Conservation (phyloP, 2,888 invertebrate genomes). For the Perizoma affinitatum region DNA sequence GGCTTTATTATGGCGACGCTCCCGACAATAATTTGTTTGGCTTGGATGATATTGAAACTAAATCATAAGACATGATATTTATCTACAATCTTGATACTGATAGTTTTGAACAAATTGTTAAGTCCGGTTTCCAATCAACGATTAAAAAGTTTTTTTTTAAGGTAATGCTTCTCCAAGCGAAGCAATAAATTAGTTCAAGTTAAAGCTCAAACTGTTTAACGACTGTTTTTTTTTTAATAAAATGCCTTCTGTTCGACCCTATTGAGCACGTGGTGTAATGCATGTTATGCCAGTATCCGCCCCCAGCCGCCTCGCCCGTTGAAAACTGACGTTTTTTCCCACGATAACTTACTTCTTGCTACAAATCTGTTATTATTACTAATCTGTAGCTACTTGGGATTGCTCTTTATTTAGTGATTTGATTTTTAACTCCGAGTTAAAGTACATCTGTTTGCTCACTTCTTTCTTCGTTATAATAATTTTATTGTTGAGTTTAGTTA, state of each 20-base stretch:
- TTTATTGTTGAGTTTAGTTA: constrained; percentile 26
- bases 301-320: constrained; percentile 64
- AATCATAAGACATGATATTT: constrained; percentile 30
- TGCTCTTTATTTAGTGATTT: constrained; percentile 22
- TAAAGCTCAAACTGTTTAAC: constrained; percentile 29
- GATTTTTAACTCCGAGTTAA: constrained; percentile 18
- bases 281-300: constrained; percentile 67
- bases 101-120: background rate
- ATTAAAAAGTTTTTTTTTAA: constrained; percentile 4
- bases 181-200: constrained; percentile 28
- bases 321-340: constrained; percentile 74
- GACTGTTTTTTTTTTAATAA: constrained; percentile 38
- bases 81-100: constrained; percentile 10
- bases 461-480: constrained; percentile 20
- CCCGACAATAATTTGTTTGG: constrained; percentile 75
- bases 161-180: constrained; percentile 2
- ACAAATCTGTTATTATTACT: constrained; percentile 61
- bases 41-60: constrained; percentile 51
- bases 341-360: constrained; percentile 68
- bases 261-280: constrained; percentile 67
- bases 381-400: constrained; percentile 36
- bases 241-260: constrained; percentile 53
- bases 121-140: background rate
- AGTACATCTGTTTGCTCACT: constrained; percentile 11
- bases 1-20: constrained; percentile 75